Conservation (phyloP, 2,888 invertebrate genomes). For the Ennomos erosarius region DNA sequence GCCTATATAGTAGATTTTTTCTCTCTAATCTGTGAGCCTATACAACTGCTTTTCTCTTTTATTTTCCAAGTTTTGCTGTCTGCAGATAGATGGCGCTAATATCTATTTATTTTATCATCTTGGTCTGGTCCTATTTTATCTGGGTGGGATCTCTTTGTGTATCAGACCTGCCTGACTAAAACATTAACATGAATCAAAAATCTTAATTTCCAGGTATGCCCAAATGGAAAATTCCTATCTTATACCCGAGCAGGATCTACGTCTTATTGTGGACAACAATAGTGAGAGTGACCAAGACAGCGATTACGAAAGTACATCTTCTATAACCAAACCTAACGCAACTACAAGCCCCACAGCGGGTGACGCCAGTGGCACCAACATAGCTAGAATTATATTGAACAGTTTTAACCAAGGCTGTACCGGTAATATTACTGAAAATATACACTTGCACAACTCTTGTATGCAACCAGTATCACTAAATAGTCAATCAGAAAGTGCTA, state of each 20-base stretch:
- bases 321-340: not conserved
- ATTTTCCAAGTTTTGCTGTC: no score
- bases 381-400: not conserved
- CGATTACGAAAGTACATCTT: not conserved
- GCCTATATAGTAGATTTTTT: no score
- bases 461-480: not conserved
- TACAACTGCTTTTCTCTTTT: no score
- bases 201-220: conserved; percentile 28
- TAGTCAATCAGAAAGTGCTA: not conserved
- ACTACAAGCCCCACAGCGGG: not conserved
- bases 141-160: no score
- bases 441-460: not conserved
- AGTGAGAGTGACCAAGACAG: conserved; percentile 23
- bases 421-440: conserved; percentile 6
- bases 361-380: not conserved
- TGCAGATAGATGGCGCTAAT: no score
- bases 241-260: not conserved
- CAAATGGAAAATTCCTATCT: conserved; percentile 21
- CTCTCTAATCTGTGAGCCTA: no score
- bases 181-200: no score
- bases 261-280: conserved; percentile 4
- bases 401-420: not conserved
- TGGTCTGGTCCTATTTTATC: no score
- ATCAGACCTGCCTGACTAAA: no score
- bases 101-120: no score